Base-by-base conservation (phyloP, 1,140 invertebrate genomes). In the Sweltsa coloradensis region DNA sequence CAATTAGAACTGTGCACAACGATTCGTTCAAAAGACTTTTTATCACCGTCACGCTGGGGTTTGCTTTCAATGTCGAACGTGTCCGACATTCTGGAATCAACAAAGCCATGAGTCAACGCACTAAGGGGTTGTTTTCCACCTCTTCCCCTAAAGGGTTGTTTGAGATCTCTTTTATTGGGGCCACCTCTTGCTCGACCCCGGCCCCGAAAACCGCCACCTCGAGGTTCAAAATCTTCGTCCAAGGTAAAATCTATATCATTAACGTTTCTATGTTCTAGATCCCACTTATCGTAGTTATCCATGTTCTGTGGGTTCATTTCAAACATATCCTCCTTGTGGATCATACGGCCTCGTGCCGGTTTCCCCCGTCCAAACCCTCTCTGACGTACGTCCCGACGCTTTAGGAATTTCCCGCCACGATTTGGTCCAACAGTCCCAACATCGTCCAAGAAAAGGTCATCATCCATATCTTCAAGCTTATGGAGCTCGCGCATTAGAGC, bases 381-480 rank as follows among this genome's bases (percentile, higher is more conserved):
- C 21, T 19, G 9, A 40, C 3, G 9, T n/a, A 9, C n/a, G 29
- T n/a, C 29, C 29, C 29, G 9, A n/a, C 29, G 7, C 34, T 19
- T 16, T 7, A 16, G 5, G 11, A 11, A 36, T 18, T 9, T 36
- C 4, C 3, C 3, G 19, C 18, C 2, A 4, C 16, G 37, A 40
- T 19, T 23, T 14, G 16, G 37, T 4, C 16, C 13, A 11, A n/a
- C 16, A 5, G n/a, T 23, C 6, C 37, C 37, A 19, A 40, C 37
- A 40, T 40, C 37, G 24, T 40, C 37, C n/a, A 40, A 23, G 37
- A 22, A 40, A 3, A 40, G 37, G 24, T 40, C 37, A 19, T 40
- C 37, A 5, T 40, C 13, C 37, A 40, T 3, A 5, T 40, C 24
- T 23, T 40, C 37, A 13, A 40, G 16, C 18, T 40, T 19, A 5